Percentiles rank a stretch among this genome's conserved stretches.
phyloP scores from a whole-genome alignment of 2,888 invertebrate species.

The Lydus trimaculatus region DNA sequence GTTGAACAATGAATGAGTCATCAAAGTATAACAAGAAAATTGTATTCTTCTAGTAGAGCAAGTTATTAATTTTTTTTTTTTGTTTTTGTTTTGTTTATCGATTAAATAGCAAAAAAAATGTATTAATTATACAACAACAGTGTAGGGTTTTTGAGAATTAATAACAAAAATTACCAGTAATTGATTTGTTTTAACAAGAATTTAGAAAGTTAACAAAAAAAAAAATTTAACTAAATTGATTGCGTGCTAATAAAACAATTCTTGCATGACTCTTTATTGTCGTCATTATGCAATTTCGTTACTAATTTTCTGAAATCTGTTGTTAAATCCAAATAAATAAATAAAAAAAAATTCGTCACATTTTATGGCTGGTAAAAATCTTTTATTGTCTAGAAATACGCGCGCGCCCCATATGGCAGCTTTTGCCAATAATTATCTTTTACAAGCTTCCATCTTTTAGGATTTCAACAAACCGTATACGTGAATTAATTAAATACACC shows the following conservation, averaged over 20 bases:
- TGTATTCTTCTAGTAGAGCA: conserved; percentile 13
- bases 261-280: neutral
- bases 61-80: neutral
- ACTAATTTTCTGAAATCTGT: no score
- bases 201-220: neutral
- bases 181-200: neutral
- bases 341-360: neutral
- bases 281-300: neutral
- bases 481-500: neutral
- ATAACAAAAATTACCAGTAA: neutral
- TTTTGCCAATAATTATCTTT: neutral
- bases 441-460: neutral
- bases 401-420: neutral
- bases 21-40: conserved; percentile 19
- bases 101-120: neutral
- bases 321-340: neutral
- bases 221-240: neutral
- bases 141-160: neutral
- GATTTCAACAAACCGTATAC: neutral
- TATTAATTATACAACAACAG: neutral
- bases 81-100: neutral
- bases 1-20: conserved; percentile 23
- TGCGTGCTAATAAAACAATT: neutral
- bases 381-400: neutral
- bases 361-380: neutral